Base-by-base conservation (phyloP, 2,888 invertebrate genomes). In the Malthinus seriepunctatus region DNA sequence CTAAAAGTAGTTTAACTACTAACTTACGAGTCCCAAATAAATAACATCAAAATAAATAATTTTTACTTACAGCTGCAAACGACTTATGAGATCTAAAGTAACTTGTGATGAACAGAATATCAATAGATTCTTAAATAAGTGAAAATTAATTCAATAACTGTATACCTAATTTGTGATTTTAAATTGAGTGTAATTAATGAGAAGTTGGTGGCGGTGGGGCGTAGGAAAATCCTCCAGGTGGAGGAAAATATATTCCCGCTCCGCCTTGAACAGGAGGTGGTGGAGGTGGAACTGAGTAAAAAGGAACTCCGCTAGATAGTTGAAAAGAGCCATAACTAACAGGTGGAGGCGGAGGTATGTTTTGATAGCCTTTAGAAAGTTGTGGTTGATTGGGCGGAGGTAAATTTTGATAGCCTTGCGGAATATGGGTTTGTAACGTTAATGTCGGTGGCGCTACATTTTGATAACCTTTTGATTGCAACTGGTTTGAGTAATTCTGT, bases 251-350 rank as follows among this genome's bases (percentile, higher is more conserved):
- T 37, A 64, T 62, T 32, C 63, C 61, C 10, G 62, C 34, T 45
- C 63, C 60, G 57, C 56, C 69, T 62, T 63, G 76, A 15, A 71
- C 69, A 8, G 73, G 74, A 4, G 76, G 74, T 33, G 73, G 73
- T 33, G 74, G 74, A 8, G 77, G 76, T 48, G 76, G 75, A 10
- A 75, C 73, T 49, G 75, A 74, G 65, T 76, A 78, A 61, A 76
- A 74, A 59, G 77, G 62, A 7, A 73, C 64, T 14, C 76, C 77
- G 57, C 75, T 76, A 23, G 74, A 69, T 63, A 77, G 63, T 54
- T 69, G 73, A 65, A 71, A 76, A 35, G 73, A 69, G 54, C 70
- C 73, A 64, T 55, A 72, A 38, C 39, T 56, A 33, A 64, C 60
- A 32, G 68, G 65, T 47, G 67, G 68, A 42, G 66, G 67, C 32